Evolutionary conservation across 1,140 invertebrate species (phyloP).

Genomic region (Drosophila subobscura): DNA sequence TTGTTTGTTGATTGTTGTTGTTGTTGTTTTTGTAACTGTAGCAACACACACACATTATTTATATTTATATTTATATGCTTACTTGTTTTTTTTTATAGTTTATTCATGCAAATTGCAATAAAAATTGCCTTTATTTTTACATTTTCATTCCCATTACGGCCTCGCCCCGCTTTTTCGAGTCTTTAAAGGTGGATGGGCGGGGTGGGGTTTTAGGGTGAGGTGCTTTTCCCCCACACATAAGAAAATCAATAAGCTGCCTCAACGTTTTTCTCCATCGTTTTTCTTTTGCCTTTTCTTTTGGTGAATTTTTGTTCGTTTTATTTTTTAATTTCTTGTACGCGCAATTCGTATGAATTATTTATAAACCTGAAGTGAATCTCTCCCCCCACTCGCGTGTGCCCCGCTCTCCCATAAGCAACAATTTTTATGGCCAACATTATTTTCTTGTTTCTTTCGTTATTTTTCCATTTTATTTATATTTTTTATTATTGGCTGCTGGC

Average conservation of each 20-base stretch:
- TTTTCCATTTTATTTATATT: conserved; percentile 45
- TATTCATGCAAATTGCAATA: conserved; percentile 82
- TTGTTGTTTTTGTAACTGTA: conserved; percentile 61
- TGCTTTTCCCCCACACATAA: conserved; percentile 24
- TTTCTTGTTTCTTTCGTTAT: conserved; percentile 23
- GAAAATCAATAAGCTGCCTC: conserved; percentile 76
- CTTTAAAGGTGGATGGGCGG: conserved; percentile 4
- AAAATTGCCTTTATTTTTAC: conserved; percentile 80
- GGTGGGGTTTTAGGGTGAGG: not conserved
- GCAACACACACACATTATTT: conserved; percentile 77
- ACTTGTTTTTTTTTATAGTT: conserved; percentile 75
- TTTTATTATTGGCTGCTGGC: conserved; percentile 73
- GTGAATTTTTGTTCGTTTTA: conserved; percentile 11
- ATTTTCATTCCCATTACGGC: conserved; percentile 47
- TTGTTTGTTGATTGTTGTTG: conserved; percentile 18
- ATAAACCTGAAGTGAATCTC: conserved; percentile 58
- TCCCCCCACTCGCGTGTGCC: not conserved
- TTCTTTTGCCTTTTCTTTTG: conserved; percentile 25
- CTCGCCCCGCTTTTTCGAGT: conserved; percentile 55
- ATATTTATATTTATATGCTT: conserved; percentile 64
- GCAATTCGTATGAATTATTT: conserved; percentile 75
- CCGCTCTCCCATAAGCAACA: conserved; percentile 61
- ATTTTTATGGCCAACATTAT: conserved; percentile 72
- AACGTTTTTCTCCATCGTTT: conserved; percentile 27
- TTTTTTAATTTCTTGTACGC: conserved; percentile 74